Base-by-base conservation (phyloP, 2,797 vertebrate species). In the Gambusia yucatana region DNA sequence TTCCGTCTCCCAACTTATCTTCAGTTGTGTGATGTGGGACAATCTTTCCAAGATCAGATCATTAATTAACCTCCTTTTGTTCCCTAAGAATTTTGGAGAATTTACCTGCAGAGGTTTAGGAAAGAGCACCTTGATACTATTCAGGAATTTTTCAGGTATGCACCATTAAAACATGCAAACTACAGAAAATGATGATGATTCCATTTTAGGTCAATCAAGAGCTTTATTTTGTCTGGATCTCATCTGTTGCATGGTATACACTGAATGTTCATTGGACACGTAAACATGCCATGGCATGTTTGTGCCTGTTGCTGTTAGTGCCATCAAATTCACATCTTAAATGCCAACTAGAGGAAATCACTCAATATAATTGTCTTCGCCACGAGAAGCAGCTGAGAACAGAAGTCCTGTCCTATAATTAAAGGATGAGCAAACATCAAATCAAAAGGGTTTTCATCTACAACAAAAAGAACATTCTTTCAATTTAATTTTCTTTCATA, bases 21-120 rank as follows among this genome's bases (percentile, higher is more conserved):
- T 28, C 80, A 77, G 28, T 75, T 11, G 81, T 93, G 90, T 92
- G 92, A 95, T 94, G 93, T 92, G 90, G 91, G 89, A 85, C 86
- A 87, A 83, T 91, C 85, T 43, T 81, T 59, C 83, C 63, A 80
- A 92, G 88, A 93, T 94, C 85, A 91, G 86, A 91, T 94, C 84
- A 61, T 92, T 93, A 83, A 94, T 93, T 93, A 93, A 87, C 89
- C 73, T 86, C 77, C 80, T 91, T 92, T 92, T 93, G 85, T 88
- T 91, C 86, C 52, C 8, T 2, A 22, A 48, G 57, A 17, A 73
- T 25, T 46, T 28, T 57, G 79, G 20, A 86, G 79, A 78, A 80
- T 83, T 83, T 73, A 75, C 41, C 33, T 44, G 67, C 82, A 80
- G 71, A 36, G 61, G 77, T 46, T 78, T 22, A 4, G 25, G 47